A percentile compares a stretch with the other conserved stretches of the same genome.
phyloP scores from a whole-genome alignment of 1,140 invertebrate genomes.

The Matsumurasca onukii region DNA sequence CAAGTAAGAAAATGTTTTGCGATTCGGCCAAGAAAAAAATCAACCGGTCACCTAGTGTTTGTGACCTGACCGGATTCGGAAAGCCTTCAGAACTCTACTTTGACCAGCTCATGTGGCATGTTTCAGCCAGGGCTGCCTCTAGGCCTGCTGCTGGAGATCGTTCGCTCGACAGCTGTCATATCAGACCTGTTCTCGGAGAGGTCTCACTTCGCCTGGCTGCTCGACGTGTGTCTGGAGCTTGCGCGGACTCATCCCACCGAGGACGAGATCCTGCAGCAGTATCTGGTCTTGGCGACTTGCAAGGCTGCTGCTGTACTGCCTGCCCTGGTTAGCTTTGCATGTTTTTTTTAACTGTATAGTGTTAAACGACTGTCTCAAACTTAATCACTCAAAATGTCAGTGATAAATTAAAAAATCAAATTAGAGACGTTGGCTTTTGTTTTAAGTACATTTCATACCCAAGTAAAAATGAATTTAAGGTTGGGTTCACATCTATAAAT shows the following conservation, averaged over 20 bases:
- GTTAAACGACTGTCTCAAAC: too few species aligned
- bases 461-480: slow-evolving; percentile 9
- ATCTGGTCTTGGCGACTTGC: slow-evolving; percentile 64
- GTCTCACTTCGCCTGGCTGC: slow-evolving; percentile 72
- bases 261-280: slow-evolving; percentile 70
- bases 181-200: slow-evolving; percentile 37
- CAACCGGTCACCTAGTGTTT: too few species aligned
- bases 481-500: neutral
- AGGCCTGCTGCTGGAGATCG: slow-evolving; percentile 67
- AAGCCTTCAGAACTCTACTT: too few species aligned
- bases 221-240: slow-evolving; percentile 64
- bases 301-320: slow-evolving; percentile 67
- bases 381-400: too few species aligned
- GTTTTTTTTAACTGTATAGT: too few species aligned
- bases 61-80: too few species aligned
- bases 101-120: too few species aligned
- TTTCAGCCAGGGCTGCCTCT: slow-evolving; percentile 68
- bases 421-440: neutral
- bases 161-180: slow-evolving; percentile 50
- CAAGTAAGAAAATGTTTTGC: too few species aligned
- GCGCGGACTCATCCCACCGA: slow-evolving; percentile 62
- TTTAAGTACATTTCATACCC: neutral
- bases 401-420: neutral
- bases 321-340: slow-evolving; percentile 52
- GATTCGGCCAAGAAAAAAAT: too few species aligned